phyloP scores from a whole-genome alignment of 2,888 invertebrate genomes.

The Helleia helle region DNA sequence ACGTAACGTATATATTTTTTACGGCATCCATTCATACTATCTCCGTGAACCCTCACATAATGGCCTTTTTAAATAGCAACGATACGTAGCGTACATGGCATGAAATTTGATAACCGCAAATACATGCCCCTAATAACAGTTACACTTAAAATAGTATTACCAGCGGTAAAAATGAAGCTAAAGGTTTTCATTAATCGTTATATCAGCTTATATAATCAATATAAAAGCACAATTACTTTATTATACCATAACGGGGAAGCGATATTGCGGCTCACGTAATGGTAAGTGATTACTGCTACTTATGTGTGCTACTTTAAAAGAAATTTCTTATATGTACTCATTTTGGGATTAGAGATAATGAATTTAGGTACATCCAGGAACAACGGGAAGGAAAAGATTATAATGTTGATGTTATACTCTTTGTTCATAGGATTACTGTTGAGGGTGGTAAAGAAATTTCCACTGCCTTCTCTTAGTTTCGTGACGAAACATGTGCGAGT shows the following conservation, averaged over 20 bases:
- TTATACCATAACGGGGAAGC: background rate
- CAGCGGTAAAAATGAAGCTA: background rate
- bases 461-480: too few species aligned
- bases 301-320: too few species aligned
- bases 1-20: constrained; percentile 5
- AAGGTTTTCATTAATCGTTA: background rate
- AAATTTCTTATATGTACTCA: too few species aligned
- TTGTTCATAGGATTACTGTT: too few species aligned
- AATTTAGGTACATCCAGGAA: too few species aligned
- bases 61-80: constrained; percentile 4
- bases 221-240: background rate
- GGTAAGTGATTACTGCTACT: background rate
- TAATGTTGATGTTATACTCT: too few species aligned
- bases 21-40: constrained; percentile 4
- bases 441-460: too few species aligned
- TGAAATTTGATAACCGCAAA: background rate
- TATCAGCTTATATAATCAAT: too few species aligned
- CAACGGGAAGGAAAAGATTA: too few species aligned
- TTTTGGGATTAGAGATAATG: too few species aligned
- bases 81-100: constrained; percentile 1
- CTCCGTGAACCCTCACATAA: constrained; percentile 3
- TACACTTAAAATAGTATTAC: constrained; percentile 6
- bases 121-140: constrained; percentile 3
- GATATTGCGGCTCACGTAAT: background rate
- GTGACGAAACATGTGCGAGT: too few species aligned